phyloP scores from a whole-genome alignment of 2,888 invertebrate genomes.

The Aelia acuminata region DNA sequence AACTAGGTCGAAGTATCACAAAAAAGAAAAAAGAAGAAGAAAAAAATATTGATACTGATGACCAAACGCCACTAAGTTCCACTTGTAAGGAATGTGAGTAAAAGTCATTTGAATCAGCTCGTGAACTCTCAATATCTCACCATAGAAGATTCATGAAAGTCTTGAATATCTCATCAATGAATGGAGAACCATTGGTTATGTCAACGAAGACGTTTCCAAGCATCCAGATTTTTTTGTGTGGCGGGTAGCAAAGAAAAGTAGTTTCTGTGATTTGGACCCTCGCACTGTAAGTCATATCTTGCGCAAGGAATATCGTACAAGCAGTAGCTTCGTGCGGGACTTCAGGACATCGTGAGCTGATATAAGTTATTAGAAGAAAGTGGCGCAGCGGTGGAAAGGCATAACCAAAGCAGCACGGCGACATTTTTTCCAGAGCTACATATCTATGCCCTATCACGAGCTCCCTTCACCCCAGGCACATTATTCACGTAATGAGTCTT shows the following conservation, averaged over 20 bases:
- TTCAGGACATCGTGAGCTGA: not conserved
- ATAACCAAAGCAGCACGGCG: conserved; percentile 14
- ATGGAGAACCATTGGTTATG: no score
- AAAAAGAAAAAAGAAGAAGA: no score
- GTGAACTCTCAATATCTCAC: no score
- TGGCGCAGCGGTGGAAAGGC: not conserved
- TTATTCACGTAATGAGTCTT: conserved; percentile 29
- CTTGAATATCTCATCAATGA: no score
- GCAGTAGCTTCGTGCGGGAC: conserved; percentile 1
- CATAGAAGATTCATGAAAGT: no score
- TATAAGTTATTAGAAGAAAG: conserved; percentile 32
- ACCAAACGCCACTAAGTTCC: no score
- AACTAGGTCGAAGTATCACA: no score
- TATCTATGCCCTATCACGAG: conserved; percentile 38
- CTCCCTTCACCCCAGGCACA: not conserved
- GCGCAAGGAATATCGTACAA: not conserved
- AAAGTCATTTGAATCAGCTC: no score
- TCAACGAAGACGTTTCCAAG: no score
- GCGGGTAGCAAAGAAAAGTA: not conserved
- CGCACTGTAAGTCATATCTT: not conserved
- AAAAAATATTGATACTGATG: no score
- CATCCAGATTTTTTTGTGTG: not conserved
- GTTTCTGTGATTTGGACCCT: not conserved
- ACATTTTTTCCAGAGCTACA: conserved; percentile 2
- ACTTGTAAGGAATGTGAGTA: no score